These are phyloP conservation scores for Geodia barretti DNA, from an alignment of 37 sponge, comb jelly and placozoan species.

Conservation along the genomic window DNA sequence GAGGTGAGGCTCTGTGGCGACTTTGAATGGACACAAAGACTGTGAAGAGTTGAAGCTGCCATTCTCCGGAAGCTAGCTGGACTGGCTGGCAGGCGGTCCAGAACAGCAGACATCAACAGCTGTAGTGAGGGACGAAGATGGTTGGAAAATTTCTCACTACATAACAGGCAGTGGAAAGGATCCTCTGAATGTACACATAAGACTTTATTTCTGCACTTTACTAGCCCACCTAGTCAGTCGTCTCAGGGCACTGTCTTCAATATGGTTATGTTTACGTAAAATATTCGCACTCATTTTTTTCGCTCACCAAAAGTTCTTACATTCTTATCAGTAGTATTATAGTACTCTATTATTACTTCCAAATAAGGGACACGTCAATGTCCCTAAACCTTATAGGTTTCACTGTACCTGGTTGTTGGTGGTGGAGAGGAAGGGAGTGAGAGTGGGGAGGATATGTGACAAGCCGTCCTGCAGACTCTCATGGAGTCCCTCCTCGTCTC, in stretches of 20 bases:
- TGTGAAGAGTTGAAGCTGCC: constrained; percentile 25
- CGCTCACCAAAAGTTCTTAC: background rate
- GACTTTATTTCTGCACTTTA: no score
- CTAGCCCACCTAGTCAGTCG: no score
- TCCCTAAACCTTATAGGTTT: no score
- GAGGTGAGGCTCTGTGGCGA: background rate
- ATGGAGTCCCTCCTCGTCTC: constrained; percentile 56
- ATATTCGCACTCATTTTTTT: no score
- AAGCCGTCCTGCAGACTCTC: constrained; percentile 52
- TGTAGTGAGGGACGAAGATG: constrained; percentile 1
- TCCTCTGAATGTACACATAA: background rate
- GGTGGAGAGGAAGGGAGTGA: constrained; percentile 47
- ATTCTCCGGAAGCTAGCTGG: constrained; percentile 47
- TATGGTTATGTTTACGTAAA: no score
- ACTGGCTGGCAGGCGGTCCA: constrained; percentile 8
- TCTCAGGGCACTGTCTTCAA: no score
- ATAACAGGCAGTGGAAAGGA: background rate
- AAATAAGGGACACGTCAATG: no score
- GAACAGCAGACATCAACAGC: constrained; percentile 34
- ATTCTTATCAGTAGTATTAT: background rate
- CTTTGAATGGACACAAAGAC: background rate
- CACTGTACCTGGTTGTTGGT: constrained; percentile 34
- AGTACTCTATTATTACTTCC: background rate
- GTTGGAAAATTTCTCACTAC: no score
- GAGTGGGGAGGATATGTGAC: constrained; percentile 34